Evolutionary conservation across 2,888 invertebrate genomes (phyloP).

Genomic region (Lithodes maja): DNA sequence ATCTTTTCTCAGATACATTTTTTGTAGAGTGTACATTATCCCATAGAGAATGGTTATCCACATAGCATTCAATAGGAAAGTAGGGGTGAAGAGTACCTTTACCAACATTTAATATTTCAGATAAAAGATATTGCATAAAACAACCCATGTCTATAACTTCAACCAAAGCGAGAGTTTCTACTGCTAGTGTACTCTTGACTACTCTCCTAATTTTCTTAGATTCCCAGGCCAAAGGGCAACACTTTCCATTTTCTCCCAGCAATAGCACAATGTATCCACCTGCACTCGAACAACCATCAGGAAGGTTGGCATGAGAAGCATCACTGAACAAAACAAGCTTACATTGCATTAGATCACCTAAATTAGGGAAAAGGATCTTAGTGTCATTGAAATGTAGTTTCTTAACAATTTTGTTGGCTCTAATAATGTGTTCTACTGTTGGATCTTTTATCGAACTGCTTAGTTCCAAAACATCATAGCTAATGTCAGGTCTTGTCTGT

Average conservation of each 20-base stretch:
- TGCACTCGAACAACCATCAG: constrained; percentile 4
- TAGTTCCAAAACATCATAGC: constrained; percentile 78
- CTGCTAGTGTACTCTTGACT: too few species aligned
- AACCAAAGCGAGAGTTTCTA: too few species aligned
- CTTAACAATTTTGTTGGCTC: constrained; percentile 36
- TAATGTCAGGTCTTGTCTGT: constrained; percentile 17
- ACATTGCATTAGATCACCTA: constrained; percentile 7
- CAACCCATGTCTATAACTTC: not conserved
- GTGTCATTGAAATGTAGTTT: not conserved
- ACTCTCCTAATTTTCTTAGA: constrained; percentile 21
- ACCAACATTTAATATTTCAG: constrained; percentile 1
- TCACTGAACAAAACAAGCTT: constrained; percentile 20
- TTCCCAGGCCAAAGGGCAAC: constrained; percentile 24
- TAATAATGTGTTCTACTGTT: not conserved
- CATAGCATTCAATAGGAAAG: constrained; percentile 11
- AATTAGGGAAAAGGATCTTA: not conserved
- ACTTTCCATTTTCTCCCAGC: constrained; percentile 15
- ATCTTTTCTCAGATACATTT: not conserved
- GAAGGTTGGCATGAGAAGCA: constrained; percentile 31
- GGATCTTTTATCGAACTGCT: constrained; percentile 49
- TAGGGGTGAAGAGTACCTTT: not conserved
- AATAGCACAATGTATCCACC: constrained; percentile 6
- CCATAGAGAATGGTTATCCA: constrained; percentile 5
- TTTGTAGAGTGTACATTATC: constrained; percentile 19
- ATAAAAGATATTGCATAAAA: constrained; percentile 2